phyloP scores from a whole-genome alignment of 1,140 invertebrate species.

The Globodera ellingtonae region DNA sequence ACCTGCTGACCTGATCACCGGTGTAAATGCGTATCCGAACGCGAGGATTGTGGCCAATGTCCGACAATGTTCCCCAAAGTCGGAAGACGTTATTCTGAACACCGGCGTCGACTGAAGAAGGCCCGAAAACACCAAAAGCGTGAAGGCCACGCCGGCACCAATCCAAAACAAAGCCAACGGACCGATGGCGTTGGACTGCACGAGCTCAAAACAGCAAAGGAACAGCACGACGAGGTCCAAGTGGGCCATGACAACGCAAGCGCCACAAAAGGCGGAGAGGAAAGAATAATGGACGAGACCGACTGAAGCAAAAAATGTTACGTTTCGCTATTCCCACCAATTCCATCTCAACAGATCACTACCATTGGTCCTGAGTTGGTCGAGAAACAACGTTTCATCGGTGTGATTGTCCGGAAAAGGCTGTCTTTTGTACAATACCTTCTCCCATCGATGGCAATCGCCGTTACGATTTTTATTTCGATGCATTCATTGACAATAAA shows the following conservation, averaged over 20 bases:
- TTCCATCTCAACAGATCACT: slow-evolving; percentile 1
- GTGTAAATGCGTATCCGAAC: slow-evolving; percentile 58
- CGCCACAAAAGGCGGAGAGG: slow-evolving; percentile 74
- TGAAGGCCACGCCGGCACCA: neutral
- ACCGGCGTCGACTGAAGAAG: neutral
- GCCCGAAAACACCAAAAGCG: neutral
- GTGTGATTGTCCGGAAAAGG: slow-evolving; percentile 84
- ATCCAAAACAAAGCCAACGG: neutral
- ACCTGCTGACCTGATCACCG: slow-evolving; percentile 56
- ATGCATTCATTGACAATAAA: slow-evolving; percentile 9
- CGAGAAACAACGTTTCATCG: slow-evolving; percentile 81
- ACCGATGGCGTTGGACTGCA: slow-evolving; percentile 29
- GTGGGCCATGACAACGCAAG: slow-evolving; percentile 76
- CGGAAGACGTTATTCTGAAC: neutral
- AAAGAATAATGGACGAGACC: slow-evolving; percentile 75
- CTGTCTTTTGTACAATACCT: slow-evolving; percentile 84
- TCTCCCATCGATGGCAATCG: slow-evolving; percentile 73
- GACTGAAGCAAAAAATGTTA: slow-evolving; percentile 65
- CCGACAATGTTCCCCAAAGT: slow-evolving; percentile 35
- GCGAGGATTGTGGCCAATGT: slow-evolving; percentile 51
- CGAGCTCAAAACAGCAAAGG: slow-evolving; percentile 67
- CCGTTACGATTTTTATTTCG: neutral
- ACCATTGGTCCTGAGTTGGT: slow-evolving; percentile 81
- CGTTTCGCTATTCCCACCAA: neutral
- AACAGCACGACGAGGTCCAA: slow-evolving; percentile 77